phyloP scores from a whole-genome alignment of 2,888 invertebrate species.

The Epinotia ramella region DNA sequence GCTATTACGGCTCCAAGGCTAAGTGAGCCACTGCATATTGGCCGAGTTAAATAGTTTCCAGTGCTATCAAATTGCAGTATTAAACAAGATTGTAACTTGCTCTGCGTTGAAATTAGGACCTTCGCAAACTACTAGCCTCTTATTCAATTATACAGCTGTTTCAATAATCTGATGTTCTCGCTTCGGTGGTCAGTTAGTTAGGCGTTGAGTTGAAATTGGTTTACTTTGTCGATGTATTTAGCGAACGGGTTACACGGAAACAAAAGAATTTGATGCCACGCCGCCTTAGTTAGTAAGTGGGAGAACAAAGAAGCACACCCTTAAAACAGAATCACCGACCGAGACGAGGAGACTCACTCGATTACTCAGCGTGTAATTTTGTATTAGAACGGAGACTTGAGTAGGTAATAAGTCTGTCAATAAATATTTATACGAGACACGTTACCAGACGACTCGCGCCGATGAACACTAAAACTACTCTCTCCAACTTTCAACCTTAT shows the following conservation, averaged over 20 bases:
- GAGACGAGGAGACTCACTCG: conserved; percentile 74
- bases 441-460: conserved; percentile 74
- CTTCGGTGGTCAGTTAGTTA: conserved; percentile 30
- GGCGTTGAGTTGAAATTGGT: conserved; percentile 24
- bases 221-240: conserved; percentile 21
- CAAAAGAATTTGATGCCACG: conserved; percentile 35
- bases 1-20: conserved; percentile 70
- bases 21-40: conserved; percentile 65
- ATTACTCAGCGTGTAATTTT: conserved; percentile 80
- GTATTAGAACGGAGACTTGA: conserved; percentile 65
- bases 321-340: conserved; percentile 74
- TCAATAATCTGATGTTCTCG: conserved; percentile 36
- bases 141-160: conserved; percentile 39
- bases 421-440: conserved; percentile 76
- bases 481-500: conserved; percentile 44
- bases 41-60: conserved; percentile 61
- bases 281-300: conserved; percentile 10
- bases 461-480: conserved; percentile 72
- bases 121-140: conserved; percentile 37
- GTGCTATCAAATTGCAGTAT: conserved; percentile 58
- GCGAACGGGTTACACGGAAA: conserved; percentile 19
- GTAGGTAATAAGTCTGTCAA: conserved; percentile 73
- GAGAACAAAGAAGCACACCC: conserved; percentile 65
- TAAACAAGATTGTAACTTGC: conserved; percentile 44
- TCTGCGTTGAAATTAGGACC: conserved; percentile 41